Percentiles rank a stretch among this genome's conserved stretches.
Conservation (phyloP, 2,888 invertebrate species). For the Scelioninae gen. 2 region DNA sequence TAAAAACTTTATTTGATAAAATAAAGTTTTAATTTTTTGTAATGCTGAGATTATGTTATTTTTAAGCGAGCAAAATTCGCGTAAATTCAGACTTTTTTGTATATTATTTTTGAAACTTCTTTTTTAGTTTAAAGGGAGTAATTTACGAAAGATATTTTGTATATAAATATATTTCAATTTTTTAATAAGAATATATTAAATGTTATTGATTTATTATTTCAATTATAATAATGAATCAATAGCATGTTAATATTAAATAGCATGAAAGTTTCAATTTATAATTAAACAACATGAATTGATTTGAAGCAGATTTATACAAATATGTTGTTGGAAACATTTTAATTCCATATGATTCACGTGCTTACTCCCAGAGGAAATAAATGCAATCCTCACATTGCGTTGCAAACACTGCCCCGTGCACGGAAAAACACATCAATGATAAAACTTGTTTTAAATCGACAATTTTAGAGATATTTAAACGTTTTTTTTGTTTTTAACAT, state of each 20-base stretch:
- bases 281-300: constrained; percentile 12
- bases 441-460: constrained; percentile 16
- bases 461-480: constrained; percentile 11
- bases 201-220: too few species aligned
- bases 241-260: constrained; percentile 14
- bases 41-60: too few species aligned
- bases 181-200: too few species aligned
- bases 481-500: background rate
- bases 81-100: too few species aligned
- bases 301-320: constrained; percentile 38
- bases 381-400: constrained; percentile 20
- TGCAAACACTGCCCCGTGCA: constrained; percentile 5
- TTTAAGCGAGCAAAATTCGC: too few species aligned
- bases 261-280: constrained; percentile 8
- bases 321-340: constrained; percentile 37
- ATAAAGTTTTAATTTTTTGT: too few species aligned
- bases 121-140: too few species aligned
- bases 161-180: too few species aligned
- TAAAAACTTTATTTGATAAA: too few species aligned
- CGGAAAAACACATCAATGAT: constrained; percentile 14
- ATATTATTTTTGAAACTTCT: too few species aligned
- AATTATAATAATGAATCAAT: too few species aligned
- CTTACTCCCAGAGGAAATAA: constrained; percentile 46
- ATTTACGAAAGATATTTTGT: too few species aligned
- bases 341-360: constrained; percentile 46